Percentiles rank a stretch among this genome's conserved stretches.
Conservation (phyloP, 2,797 vertebrate genomes). For the Limnodromus scolopaceus region DNA sequence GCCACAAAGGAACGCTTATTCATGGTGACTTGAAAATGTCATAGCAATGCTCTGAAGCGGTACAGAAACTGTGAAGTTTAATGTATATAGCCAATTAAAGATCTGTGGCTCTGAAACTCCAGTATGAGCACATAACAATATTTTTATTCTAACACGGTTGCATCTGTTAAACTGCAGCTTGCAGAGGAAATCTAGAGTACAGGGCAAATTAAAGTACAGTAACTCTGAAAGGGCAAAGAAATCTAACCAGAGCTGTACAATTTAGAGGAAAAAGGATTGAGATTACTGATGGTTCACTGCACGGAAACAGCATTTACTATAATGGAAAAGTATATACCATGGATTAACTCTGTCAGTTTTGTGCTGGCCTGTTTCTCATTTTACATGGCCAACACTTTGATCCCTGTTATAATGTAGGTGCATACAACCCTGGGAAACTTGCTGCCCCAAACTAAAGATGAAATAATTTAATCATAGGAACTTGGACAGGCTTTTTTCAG, state of each 20-base stretch:
- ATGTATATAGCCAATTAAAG: background rate
- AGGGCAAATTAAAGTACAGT: background rate
- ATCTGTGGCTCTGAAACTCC: background rate
- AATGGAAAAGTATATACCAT: background rate
- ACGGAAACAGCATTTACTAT: background rate
- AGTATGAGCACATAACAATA: background rate
- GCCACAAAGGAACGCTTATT: background rate
- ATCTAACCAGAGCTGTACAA: background rate
- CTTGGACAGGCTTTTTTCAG: slow-evolving; percentile 18
- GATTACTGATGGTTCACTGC: background rate
- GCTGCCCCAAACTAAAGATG: background rate
- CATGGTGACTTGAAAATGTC: background rate
- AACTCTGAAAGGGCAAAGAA: slow-evolving; percentile 19
- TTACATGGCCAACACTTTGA: slow-evolving; percentile 21
- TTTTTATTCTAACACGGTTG: background rate
- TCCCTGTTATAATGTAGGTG: background rate
- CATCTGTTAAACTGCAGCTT: background rate
- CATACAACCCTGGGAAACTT: slow-evolving; percentile 28
- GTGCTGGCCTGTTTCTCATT: slow-evolving; percentile 34
- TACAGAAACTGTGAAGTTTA: background rate
- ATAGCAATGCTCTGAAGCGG: background rate
- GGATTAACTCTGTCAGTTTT: slow-evolving; percentile 41
- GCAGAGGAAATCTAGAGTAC: background rate
- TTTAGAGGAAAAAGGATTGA: slow-evolving; percentile 17
- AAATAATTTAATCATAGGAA: slow-evolving; percentile 37